Conservation (phyloP, 1,140 invertebrate species). For the Saccostrea glomerata region DNA sequence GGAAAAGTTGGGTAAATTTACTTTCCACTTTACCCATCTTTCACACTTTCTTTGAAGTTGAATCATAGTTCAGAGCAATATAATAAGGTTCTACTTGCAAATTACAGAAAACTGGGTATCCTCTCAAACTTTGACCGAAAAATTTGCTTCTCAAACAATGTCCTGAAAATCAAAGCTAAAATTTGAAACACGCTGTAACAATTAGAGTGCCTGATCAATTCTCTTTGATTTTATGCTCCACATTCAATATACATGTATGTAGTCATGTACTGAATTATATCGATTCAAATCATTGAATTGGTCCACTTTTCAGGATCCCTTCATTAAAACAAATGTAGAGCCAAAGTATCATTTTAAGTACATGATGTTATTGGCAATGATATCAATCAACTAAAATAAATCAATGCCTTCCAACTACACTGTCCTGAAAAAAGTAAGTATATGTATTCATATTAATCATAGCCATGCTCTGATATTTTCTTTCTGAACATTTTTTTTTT, state of each 20-base stretch:
- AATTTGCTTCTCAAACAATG: neutral
- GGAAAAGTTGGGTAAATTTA: slow-evolving; percentile 28
- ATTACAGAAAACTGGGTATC: slow-evolving; percentile 8
- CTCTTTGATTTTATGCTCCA: slow-evolving; percentile 4
- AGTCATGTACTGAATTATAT: neutral
- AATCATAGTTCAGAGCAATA: neutral
- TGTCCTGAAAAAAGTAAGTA: no score
- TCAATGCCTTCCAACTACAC: no score
- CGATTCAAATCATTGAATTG: slow-evolving; percentile 11
- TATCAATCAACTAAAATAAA: no score
- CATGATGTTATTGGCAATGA: neutral
- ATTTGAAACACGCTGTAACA: slow-evolving; percentile 11
- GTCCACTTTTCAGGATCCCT: neutral
- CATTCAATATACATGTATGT: neutral
- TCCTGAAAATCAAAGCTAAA: neutral
- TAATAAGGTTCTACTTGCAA: slow-evolving; percentile 19
- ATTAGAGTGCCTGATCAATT: neutral
- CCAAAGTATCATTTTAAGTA: neutral
- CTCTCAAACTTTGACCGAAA: neutral
- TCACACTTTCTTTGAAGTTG: slow-evolving; percentile 24
- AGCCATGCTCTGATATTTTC: no score
- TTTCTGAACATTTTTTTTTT: no score
- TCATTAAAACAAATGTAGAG: neutral
- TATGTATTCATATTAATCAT: no score
- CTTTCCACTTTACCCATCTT: slow-evolving; percentile 28